Percentiles rank a stretch among this genome's conserved stretches.
Conservation (phyloP, 2,113 vertebrate genomes). For the Apeltes quadracus region DNA sequence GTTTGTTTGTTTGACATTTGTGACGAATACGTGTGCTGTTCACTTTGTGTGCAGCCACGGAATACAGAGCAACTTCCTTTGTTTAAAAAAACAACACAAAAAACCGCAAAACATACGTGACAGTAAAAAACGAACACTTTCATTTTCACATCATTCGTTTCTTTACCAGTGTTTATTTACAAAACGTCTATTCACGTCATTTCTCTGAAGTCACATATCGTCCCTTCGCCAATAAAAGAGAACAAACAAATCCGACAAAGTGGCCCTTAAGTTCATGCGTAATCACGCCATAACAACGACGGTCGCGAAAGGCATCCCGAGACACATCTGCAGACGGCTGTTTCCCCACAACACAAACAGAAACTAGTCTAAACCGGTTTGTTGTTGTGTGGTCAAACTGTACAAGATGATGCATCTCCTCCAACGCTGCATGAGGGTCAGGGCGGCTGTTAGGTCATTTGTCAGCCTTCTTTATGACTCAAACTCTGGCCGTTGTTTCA, state of each 20-base stretch:
- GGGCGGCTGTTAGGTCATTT: slow-evolving; percentile 13
- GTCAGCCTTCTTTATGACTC: slow-evolving; percentile 4
- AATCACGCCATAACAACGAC: slow-evolving; percentile 16
- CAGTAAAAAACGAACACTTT: not conserved
- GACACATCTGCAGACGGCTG: slow-evolving; percentile 23
- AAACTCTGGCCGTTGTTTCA: not conserved
- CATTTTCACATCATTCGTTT: not conserved
- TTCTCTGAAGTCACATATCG: slow-evolving; percentile 29
- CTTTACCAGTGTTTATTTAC: slow-evolving; percentile 13
- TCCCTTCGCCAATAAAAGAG: slow-evolving; percentile 15
- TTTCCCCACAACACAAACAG: slow-evolving; percentile 22
- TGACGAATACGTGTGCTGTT: not conserved
- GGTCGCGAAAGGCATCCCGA: slow-evolving; percentile 5
- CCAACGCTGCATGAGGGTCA: slow-evolving; percentile 30
- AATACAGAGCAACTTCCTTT: not conserved
- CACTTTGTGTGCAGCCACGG: not conserved
- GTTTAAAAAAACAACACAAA: not conserved
- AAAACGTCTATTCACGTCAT: slow-evolving; percentile 31
- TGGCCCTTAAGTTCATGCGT: slow-evolving; percentile 21
- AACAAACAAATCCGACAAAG: slow-evolving; percentile 29
- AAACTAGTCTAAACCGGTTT: slow-evolving; percentile 25
- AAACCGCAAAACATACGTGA: slow-evolving; percentile 14
- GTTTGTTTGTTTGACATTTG: not conserved
- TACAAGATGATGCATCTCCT: slow-evolving; percentile 28
- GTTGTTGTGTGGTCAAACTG: slow-evolving; percentile 20